phyloP scores from a whole-genome alignment of 2,888 invertebrate genomes.

The Oligia latruncula region DNA sequence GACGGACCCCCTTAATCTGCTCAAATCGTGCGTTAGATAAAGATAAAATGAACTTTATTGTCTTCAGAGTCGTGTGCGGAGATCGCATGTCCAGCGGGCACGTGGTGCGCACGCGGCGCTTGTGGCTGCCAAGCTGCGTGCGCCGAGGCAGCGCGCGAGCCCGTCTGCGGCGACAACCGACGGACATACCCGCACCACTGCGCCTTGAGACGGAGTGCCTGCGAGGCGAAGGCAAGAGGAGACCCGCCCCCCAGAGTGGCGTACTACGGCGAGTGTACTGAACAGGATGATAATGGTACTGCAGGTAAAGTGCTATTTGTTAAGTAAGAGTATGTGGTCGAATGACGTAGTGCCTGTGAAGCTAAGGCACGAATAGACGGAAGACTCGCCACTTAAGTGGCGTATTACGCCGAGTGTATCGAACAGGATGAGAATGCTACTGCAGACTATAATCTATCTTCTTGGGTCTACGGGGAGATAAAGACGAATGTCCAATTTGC shows the following conservation, averaged over 20 bases:
- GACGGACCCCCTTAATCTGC: background rate
- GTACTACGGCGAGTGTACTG: slow-evolving; percentile 94
- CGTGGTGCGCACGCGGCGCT: slow-evolving; percentile 94
- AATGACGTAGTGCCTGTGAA: background rate
- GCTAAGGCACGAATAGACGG: background rate
- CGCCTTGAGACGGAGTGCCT: slow-evolving; percentile 94
- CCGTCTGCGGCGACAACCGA: slow-evolving; percentile 94
- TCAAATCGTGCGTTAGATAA: background rate
- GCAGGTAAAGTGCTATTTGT: slow-evolving; percentile 67
- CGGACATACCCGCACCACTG: slow-evolving; percentile 95
- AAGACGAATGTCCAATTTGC: background rate
- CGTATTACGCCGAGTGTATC: slow-evolving; percentile 94
- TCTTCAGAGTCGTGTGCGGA: slow-evolving; percentile 93
- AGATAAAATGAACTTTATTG: background rate
- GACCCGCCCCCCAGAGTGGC: slow-evolving; percentile 88
- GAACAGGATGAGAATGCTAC: slow-evolving; percentile 91
- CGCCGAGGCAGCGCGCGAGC: slow-evolving; percentile 91
- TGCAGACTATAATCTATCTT: slow-evolving; percentile 65
- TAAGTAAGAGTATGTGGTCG: background rate
- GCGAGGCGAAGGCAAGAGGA: slow-evolving; percentile 92
- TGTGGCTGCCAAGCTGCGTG: slow-evolving; percentile 96
- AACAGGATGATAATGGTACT: slow-evolving; percentile 90
- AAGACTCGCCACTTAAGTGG: background rate
- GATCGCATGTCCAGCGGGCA: slow-evolving; percentile 94
- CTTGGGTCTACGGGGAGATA: background rate